A percentile compares a stretch with the other conserved stretches of the same genome.
phyloP scores from a whole-genome alignment of 2,113 vertebrate genomes.

The Dromaius novaehollandiae region DNA sequence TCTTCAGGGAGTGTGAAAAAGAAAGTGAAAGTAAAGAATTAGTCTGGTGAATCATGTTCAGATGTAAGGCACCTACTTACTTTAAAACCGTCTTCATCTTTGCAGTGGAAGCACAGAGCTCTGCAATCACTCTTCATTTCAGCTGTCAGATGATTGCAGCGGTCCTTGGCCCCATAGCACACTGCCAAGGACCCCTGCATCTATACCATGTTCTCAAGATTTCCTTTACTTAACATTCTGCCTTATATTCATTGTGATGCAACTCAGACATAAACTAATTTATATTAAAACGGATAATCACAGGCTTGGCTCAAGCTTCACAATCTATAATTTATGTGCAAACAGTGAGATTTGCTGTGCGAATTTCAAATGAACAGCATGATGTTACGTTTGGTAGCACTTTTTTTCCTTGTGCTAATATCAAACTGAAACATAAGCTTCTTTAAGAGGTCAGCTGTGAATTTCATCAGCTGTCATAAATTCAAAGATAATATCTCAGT shows the following conservation, averaged over 20 bases:
- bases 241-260: not conserved
- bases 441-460: not conserved
- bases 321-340: not conserved
- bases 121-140: not conserved
- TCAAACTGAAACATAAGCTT: not conserved
- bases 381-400: not conserved
- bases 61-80: not conserved
- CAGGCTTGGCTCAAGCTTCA: not conserved
- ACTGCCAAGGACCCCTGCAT: not conserved
- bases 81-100: not conserved
- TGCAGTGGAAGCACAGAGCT: not conserved
- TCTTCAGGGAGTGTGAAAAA: not conserved
- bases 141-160: not conserved
- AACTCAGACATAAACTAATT: not conserved
- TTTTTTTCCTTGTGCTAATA: not conserved
- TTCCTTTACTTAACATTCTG: not conserved
- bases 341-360: not conserved
- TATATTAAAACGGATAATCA: not conserved
- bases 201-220: not conserved
- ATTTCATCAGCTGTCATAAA: not conserved
- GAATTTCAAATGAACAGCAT: conserved; percentile 3
- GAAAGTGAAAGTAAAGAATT: not conserved
- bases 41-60: not conserved
- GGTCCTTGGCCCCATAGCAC: not conserved
- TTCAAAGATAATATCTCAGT: not conserved